These are phyloP conservation scores for Geococcyx californianus DNA, from an alignment of 2,113 vertebrate species.

Conservation along the genomic window DNA sequence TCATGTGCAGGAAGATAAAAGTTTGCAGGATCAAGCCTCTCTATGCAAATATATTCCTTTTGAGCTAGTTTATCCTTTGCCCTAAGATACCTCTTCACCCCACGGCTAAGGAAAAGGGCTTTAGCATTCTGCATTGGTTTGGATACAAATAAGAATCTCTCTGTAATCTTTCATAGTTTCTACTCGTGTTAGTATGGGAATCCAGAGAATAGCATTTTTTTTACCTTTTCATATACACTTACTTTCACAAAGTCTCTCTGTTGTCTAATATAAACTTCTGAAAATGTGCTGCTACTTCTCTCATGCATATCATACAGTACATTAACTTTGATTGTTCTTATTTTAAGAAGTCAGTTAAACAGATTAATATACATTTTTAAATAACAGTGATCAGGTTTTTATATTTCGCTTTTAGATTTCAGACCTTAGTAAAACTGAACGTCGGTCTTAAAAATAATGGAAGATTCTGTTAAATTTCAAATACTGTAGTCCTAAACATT, in stretches of 20 bases:
- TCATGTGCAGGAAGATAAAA: neutral
- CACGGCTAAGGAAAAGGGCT: neutral
- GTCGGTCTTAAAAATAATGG: slow-evolving; percentile 69
- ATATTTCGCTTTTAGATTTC: slow-evolving; percentile 41
- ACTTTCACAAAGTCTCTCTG: slow-evolving; percentile 43
- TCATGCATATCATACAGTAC: slow-evolving; percentile 22
- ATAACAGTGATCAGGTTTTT: slow-evolving; percentile 54
- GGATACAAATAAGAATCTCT: neutral
- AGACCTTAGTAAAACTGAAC: slow-evolving; percentile 63
- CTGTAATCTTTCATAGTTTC: neutral
- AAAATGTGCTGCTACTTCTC: slow-evolving; percentile 35
- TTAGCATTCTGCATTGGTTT: neutral
- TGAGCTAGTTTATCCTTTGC: neutral
- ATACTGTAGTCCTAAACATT: slow-evolving; percentile 65
- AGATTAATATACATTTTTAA: slow-evolving; percentile 55
- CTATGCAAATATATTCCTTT: neutral
- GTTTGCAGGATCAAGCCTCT: neutral
- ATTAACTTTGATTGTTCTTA: slow-evolving; percentile 33
- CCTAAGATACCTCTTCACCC: neutral
- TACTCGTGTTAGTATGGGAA: neutral
- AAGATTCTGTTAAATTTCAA: slow-evolving; percentile 67
- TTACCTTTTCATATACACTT: slow-evolving; percentile 27
- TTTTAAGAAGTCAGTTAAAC: slow-evolving; percentile 47
- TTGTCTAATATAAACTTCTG: neutral
- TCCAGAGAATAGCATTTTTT: slow-evolving; percentile 35